These are phyloP conservation scores for Chloroceryle aenea DNA, from an alignment of 2,113 vertebrate species.

Conservation along the genomic window DNA sequence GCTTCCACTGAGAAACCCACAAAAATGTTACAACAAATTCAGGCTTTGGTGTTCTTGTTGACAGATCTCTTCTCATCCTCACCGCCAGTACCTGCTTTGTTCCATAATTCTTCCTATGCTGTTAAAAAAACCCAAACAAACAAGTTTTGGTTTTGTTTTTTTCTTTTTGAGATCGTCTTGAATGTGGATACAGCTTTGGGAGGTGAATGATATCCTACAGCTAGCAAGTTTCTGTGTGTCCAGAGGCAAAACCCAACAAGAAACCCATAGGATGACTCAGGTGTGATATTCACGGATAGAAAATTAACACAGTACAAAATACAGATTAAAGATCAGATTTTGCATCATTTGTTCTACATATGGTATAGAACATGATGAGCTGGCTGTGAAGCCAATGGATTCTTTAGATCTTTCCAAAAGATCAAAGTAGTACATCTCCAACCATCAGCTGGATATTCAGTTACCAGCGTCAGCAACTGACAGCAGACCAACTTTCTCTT, in stretches of 20 bases:
- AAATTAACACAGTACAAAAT: not conserved
- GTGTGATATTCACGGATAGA: not conserved
- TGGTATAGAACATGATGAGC: not conserved
- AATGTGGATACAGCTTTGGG: too few species aligned
- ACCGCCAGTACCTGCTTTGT: not conserved
- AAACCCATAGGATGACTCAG: too few species aligned
- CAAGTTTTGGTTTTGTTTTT: too few species aligned
- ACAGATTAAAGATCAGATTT: not conserved
- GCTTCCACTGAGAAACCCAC: not conserved
- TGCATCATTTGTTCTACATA: not conserved
- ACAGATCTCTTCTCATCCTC: not conserved
- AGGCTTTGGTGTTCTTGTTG: not conserved
- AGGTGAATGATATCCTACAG: too few species aligned
- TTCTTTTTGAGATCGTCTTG: too few species aligned
- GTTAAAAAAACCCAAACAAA: too few species aligned
- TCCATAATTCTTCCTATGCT: too few species aligned
- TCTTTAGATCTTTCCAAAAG: not conserved
- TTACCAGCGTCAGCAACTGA: not conserved
- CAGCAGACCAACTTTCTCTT: not conserved
- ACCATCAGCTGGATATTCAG: not conserved
- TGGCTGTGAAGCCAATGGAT: not conserved
- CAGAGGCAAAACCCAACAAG: too few species aligned
- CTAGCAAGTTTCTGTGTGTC: too few species aligned
- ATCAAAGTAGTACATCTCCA: conserved; percentile 12
- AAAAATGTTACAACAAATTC: not conserved